Evolutionary conservation across 2,888 invertebrate species (phyloP).

Genomic region (Conops quadrifasciatus): DNA sequence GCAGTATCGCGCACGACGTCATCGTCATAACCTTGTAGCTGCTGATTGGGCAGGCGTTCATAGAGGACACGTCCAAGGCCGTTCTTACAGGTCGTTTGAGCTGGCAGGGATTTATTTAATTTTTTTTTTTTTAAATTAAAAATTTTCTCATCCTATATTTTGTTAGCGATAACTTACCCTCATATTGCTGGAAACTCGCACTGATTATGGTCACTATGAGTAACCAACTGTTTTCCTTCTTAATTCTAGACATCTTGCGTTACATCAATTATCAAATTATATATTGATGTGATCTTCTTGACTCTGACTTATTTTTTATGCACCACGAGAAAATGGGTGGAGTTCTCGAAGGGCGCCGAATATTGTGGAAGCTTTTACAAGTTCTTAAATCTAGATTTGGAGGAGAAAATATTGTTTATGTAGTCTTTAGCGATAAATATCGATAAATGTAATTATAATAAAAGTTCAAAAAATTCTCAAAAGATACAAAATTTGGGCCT

Average conservation of each 20-base stretch:
- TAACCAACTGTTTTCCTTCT: slow-evolving; percentile 31
- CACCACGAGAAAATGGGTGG: neutral
- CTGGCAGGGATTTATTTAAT: slow-evolving; percentile 45
- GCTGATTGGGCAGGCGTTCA: slow-evolving; percentile 87
- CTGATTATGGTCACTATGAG: slow-evolving; percentile 28
- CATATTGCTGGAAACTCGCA: slow-evolving; percentile 12
- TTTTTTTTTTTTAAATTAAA: too few relatives aligned
- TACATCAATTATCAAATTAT: neutral
- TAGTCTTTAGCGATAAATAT: too few relatives aligned
- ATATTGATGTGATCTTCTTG: neutral
- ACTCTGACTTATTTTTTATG: neutral
- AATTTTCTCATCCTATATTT: neutral
- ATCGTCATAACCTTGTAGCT: slow-evolving; percentile 88
- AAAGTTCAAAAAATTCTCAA: too few relatives aligned
- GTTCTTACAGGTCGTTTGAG: slow-evolving; percentile 89
- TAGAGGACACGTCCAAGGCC: slow-evolving; percentile 89
- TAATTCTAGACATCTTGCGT: slow-evolving; percentile 11
- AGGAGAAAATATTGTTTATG: too few relatives aligned
- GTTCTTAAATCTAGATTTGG: neutral
- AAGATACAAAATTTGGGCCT: too few relatives aligned
- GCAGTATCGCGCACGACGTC: slow-evolving; percentile 86
- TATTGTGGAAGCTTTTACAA: neutral
- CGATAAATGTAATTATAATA: too few relatives aligned
- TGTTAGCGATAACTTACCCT: slow-evolving; percentile 34
- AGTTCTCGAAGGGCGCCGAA: neutral